Conservation (phyloP, 2,797 vertebrate species). For the Sarcoramphus papa region DNA sequence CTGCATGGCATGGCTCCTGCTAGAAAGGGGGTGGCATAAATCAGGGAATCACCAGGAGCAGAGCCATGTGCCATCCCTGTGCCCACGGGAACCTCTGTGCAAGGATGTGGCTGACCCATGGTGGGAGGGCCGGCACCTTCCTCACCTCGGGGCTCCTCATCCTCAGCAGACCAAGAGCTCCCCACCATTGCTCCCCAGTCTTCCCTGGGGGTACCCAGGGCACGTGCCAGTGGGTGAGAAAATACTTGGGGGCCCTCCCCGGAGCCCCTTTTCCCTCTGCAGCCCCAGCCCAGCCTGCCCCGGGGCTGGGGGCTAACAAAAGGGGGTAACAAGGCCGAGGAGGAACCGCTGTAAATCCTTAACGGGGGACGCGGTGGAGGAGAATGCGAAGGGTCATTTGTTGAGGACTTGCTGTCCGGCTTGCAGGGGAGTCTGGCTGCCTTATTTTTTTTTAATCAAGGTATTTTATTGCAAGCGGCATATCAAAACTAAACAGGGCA, state of each 20-base stretch:
- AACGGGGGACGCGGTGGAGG: background rate
- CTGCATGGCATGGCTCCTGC: accelerated
- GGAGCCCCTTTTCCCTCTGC: background rate
- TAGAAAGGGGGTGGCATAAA: background rate
- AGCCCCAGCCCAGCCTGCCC: background rate
- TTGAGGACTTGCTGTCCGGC: background rate
- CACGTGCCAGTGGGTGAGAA: background rate
- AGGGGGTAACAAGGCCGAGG: background rate
- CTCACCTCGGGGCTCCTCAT: background rate
- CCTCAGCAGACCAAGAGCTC: background rate
- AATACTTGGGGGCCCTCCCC: background rate
- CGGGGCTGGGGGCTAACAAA: background rate
- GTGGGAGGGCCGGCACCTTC: background rate
- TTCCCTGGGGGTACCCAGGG: background rate
- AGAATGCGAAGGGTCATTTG: background rate
- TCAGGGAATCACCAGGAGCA: background rate
- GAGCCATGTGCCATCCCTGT: accelerated
- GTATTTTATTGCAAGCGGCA: background rate
- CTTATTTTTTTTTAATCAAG: background rate
- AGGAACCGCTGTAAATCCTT: slow-evolving; percentile 7
- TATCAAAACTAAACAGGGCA: background rate
- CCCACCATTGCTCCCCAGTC: background rate
- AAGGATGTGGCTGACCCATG: accelerated
- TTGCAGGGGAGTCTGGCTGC: background rate
- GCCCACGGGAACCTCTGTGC: accelerated